Base-by-base conservation (phyloP, 2,888 invertebrate genomes). In the Heliconius sara region DNA sequence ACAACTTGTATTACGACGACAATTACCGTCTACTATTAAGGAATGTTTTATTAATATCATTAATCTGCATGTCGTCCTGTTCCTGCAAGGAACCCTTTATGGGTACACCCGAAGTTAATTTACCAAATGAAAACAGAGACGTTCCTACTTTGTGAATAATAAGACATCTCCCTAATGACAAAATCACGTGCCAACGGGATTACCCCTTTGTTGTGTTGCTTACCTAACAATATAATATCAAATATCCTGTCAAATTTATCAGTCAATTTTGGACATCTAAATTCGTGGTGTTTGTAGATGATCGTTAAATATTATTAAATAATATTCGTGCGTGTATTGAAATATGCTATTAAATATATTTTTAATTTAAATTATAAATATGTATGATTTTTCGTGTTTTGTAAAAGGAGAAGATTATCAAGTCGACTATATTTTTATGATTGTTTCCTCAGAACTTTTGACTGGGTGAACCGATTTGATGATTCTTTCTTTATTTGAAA, bases 81-180 rank as follows among this genome's bases (percentile, higher is more conserved):
- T 84, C 83, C 84, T 83, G 85, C 72, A 60, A 87, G 87, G 87
- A 87, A 88, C 89, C 90, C 89, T 89, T 89, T 85, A 87, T 79
- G 86, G 87, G 87, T 86, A 85, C 84, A 86, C 88, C 89, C 87
- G 86, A 87, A 90, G 90, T 89, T 91, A 92, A 92, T 92, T 92
- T 90, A 88, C 88, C 87, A 88, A 90, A 89, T 88, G 90, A 90
- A 91, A 92, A 91, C 89, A 91, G 89, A 91, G 90, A 89, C 87
- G 88, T 91, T 89, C 86, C 84, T 88, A 87, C 87, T 91, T 89
- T 88, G 88, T 88, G 89, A 90, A 91, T 92, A 92, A 91, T 91
- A 90, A 90, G 91, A 92, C 89, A 90, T 90, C 90, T 91, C 91
- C 89, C 90, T 86, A 86, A 90, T 90, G 91, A 90, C 89, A 88